These are phyloP conservation scores for Corythornis vintsioides DNA, from an alignment of 2,113 vertebrate species.

Conservation along the genomic window DNA sequence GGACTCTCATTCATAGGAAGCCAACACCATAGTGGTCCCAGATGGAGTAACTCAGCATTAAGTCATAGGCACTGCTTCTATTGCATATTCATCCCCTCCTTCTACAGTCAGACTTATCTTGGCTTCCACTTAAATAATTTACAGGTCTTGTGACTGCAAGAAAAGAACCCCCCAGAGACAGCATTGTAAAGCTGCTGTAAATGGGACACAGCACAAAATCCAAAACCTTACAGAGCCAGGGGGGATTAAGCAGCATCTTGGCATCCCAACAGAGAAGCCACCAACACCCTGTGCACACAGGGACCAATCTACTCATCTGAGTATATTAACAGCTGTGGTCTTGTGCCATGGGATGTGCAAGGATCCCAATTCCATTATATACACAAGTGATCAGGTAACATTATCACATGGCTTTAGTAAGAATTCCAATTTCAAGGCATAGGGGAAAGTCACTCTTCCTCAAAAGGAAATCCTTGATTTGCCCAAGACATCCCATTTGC, in stretches of 20 bases:
- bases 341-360: background rate
- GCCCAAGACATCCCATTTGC: background rate
- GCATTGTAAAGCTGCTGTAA: background rate
- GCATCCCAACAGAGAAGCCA: background rate
- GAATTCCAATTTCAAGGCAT: background rate
- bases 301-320: background rate
- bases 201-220: background rate
- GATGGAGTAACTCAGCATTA: slow-evolving; percentile 40
- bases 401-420: background rate
- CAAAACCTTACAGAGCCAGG: background rate
- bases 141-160: background rate
- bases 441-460: background rate
- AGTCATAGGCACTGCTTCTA: slow-evolving; percentile 24
- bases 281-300: background rate
- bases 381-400: background rate
- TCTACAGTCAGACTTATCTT: background rate
- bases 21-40: background rate
- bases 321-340: background rate
- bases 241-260: background rate
- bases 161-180: background rate
- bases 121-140: background rate
- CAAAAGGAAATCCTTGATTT: background rate
- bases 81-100: background rate
- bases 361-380: background rate
- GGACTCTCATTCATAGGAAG: slow-evolving; percentile 15